Evolutionary conservation across 2,888 invertebrate species (phyloP).

Genomic region (Eupithecia abbreviata): DNA sequence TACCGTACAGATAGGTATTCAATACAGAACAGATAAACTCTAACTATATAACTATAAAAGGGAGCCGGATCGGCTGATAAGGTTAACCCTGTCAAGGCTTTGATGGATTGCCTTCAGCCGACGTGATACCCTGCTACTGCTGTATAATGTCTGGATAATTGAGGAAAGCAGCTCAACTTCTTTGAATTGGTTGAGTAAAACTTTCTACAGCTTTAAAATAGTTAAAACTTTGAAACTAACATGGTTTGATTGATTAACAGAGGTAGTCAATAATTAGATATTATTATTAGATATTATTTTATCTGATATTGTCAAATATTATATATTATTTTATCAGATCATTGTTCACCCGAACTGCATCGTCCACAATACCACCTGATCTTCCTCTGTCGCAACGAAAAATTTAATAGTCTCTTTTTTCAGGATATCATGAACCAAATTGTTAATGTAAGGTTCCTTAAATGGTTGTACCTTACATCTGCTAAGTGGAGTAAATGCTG

Average conservation of each 20-base stretch:
- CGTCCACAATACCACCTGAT: neutral
- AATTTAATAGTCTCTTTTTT: neutral
- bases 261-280: too few species aligned
- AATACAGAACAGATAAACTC: constrained; percentile 42
- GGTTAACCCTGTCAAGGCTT: constrained; percentile 51
- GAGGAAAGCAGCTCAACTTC: constrained; percentile 33
- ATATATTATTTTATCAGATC: too few species aligned
- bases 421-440: neutral
- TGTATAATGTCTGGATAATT: constrained; percentile 42
- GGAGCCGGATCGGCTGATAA: constrained; percentile 49
- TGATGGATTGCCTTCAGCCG: constrained; percentile 42
- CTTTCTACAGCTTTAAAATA: neutral
- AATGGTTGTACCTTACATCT: neutral
- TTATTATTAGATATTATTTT: too few species aligned
- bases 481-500: constrained; percentile 40
- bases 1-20: constrained; percentile 34
- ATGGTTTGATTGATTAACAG: too few species aligned
- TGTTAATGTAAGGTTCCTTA: neutral
- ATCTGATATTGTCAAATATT: too few species aligned
- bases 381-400: neutral
- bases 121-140: constrained; percentile 31
- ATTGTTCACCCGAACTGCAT: too few species aligned
- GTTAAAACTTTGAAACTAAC: neutral
- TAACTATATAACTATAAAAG: too few species aligned
- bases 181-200: neutral